Conservation (phyloP, 2,888 invertebrate species). For the Eupithecia insigniata region DNA sequence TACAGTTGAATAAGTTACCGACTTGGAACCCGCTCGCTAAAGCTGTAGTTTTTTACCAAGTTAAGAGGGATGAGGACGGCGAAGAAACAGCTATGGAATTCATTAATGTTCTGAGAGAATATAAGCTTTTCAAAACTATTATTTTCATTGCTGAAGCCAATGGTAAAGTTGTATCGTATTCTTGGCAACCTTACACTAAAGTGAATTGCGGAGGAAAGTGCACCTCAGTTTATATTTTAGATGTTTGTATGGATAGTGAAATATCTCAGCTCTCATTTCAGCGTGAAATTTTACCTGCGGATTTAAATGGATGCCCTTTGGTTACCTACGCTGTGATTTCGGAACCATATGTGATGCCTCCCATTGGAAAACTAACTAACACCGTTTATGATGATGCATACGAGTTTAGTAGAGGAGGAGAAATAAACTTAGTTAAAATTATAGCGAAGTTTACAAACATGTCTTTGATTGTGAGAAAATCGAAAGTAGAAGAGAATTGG, state of each 20-base stretch:
- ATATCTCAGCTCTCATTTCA: slow-evolving; percentile 61
- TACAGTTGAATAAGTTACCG: slow-evolving; percentile 76
- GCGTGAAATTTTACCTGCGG: slow-evolving; percentile 69
- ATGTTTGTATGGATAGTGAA: slow-evolving; percentile 65
- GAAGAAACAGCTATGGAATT: slow-evolving; percentile 65
- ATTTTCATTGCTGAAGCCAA: slow-evolving; percentile 67
- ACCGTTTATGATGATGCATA: slow-evolving; percentile 65
- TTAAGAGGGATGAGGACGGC: slow-evolving; percentile 60
- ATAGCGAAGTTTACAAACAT: slow-evolving; percentile 78
- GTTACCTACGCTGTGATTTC: slow-evolving; percentile 73
- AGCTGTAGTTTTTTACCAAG: slow-evolving; percentile 74
- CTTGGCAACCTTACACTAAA: slow-evolving; percentile 76
- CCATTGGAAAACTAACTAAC: slow-evolving; percentile 58
- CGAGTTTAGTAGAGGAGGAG: slow-evolving; percentile 71
- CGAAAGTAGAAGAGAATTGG: slow-evolving; percentile 72
- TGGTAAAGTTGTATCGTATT: slow-evolving; percentile 70
- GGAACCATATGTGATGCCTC: slow-evolving; percentile 80
- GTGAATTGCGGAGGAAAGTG: slow-evolving; percentile 75
- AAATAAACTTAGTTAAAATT: slow-evolving; percentile 77
- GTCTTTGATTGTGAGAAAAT: slow-evolving; percentile 71
- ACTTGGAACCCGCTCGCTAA: slow-evolving; percentile 82
- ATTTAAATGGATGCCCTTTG: slow-evolving; percentile 76
- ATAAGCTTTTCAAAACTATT: slow-evolving; percentile 73
- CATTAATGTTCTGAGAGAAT: slow-evolving; percentile 70
- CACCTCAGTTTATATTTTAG: slow-evolving; percentile 70